Evolutionary conservation across 2,797 vertebrate species (phyloP).

Genomic region (Pyrocephalus nanus): DNA sequence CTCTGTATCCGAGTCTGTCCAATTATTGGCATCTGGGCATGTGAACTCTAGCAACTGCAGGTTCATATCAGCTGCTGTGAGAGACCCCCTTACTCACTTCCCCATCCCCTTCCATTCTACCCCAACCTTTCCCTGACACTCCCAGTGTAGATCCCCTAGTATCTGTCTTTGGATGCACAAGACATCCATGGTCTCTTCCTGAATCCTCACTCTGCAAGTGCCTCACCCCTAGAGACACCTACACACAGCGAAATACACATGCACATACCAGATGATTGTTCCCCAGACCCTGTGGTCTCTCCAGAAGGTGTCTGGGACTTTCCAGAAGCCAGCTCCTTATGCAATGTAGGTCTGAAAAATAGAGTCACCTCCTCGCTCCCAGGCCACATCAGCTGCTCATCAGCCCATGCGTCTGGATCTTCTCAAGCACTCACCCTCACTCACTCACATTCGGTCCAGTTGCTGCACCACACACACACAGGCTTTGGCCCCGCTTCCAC

Average conservation of each 20-base stretch:
- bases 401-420: background rate
- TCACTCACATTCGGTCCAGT: rapidly evolving
- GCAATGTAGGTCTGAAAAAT: background rate
- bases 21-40: background rate
- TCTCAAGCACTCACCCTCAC: background rate
- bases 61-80: background rate
- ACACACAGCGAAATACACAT: background rate
- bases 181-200: background rate
- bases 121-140: rapidly evolving
- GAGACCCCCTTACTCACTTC: background rate
- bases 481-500: background rate
- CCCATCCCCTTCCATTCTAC: background rate
- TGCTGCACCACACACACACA: background rate
- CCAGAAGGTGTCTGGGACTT: background rate
- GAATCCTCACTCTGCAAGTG: background rate
- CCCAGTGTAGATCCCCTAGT: background rate
- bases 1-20: background rate
- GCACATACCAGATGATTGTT: background rate
- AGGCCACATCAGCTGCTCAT: background rate
- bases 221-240: background rate
- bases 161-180: background rate
- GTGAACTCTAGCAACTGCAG: rapidly evolving
- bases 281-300: background rate
- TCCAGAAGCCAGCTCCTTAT: background rate
- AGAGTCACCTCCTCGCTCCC: rapidly evolving